Evolutionary conservation across 53 echinoderm and acorn worm species (phyloP).

Genomic region (Temnopleurus reevesii): DNA sequence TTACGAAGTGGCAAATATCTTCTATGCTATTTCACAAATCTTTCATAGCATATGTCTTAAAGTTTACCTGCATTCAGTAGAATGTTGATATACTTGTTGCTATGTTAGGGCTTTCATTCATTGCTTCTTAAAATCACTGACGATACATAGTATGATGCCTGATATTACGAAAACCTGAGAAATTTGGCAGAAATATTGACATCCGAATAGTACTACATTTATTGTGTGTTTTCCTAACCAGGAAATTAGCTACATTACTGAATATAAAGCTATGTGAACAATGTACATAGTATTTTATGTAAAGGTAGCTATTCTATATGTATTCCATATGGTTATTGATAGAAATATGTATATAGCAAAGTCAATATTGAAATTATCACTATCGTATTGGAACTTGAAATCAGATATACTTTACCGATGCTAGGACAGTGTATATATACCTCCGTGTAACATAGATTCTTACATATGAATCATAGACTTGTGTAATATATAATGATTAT

Average conservation of each 20-base stretch:
- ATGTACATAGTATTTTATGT: conserved; percentile 32
- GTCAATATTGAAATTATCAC: not conserved
- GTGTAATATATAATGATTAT: conserved; percentile 34
- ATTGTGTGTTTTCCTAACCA: conserved; percentile 22
- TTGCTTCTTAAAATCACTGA: not conserved
- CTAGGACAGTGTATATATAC: conserved; percentile 4
- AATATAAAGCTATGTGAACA: not conserved
- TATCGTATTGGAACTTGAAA: not conserved
- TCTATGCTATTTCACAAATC: too few relatives aligned
- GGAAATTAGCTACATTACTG: conserved; percentile 15
- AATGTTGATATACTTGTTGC: too few relatives aligned
- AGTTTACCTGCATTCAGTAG: too few relatives aligned
- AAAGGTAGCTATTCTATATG: not conserved
- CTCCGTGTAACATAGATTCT: not conserved
- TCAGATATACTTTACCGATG: not conserved
- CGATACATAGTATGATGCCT: not conserved
- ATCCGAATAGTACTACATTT: conserved; percentile 40
- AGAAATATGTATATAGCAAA: conserved; percentile 10
- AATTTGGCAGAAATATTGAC: not conserved
- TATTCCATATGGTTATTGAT: not conserved
- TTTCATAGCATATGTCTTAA: too few relatives aligned
- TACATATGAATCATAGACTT: not conserved
- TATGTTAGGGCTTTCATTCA: too few relatives aligned
- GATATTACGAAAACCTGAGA: not conserved
- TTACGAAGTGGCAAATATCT: too few relatives aligned